Evolutionary conservation across 2,113 vertebrate genomes (phyloP).

Genomic region (Isichthys henryi): DNA sequence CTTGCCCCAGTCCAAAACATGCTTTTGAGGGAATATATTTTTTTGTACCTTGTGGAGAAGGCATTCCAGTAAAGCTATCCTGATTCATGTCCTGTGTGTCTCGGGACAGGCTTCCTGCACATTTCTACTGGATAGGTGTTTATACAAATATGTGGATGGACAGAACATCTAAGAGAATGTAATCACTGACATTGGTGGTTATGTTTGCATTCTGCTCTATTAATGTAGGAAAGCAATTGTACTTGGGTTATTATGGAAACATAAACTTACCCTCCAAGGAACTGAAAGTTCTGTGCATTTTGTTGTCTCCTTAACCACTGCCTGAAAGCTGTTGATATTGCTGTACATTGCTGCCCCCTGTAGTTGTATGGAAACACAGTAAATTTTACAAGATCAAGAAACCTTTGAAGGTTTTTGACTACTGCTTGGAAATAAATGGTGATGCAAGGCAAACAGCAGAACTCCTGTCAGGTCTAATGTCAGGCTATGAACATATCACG

Average conservation of each 20-base stretch:
- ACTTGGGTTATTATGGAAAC: neutral
- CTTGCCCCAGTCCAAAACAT: neutral
- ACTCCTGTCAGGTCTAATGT: neutral
- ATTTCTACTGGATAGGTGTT: neutral
- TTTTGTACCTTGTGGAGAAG: neutral
- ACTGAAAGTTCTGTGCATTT: neutral
- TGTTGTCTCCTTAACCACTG: neutral
- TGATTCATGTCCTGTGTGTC: neutral
- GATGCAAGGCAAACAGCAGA: neutral
- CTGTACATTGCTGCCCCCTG: constrained; percentile 2
- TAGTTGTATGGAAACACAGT: neutral
- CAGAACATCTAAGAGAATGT: neutral
- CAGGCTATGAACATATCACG: neutral
- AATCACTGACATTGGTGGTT: neutral
- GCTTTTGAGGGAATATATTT: neutral
- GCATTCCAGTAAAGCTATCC: neutral
- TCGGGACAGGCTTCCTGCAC: neutral
- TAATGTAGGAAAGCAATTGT: neutral
- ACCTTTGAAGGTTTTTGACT: neutral
- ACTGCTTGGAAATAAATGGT: neutral
- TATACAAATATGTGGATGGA: neutral
- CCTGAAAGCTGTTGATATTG: neutral
- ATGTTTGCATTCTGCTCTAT: neutral
- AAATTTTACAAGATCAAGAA: neutral
- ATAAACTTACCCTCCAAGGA: neutral